A percentile compares a stretch with the other conserved stretches of the same genome.
phyloP scores from a whole-genome alignment of 35 echinoderm and acorn worm species.

The Ptychodera flava region DNA sequence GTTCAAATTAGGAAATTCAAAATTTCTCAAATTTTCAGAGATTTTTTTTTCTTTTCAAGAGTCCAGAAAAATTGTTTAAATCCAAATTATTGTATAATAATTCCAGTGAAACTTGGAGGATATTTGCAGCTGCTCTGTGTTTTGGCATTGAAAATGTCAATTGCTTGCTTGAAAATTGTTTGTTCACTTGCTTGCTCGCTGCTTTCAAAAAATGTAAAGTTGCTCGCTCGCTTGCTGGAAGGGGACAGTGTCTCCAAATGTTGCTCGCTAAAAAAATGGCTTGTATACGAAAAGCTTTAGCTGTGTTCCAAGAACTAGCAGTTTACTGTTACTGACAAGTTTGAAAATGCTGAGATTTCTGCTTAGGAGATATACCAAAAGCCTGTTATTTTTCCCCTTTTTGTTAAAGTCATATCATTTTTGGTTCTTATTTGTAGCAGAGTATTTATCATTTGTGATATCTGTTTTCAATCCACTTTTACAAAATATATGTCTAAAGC shows the following conservation, averaged over 20 bases:
- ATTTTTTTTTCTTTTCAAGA: slow-evolving; percentile 2
- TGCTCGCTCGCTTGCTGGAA: background rate
- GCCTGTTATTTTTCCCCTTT: too few species aligned
- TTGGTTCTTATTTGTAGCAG: background rate
- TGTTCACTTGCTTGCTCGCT: background rate
- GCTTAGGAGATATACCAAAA: background rate
- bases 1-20: background rate
- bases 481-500: too few species aligned
- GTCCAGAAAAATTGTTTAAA: background rate
- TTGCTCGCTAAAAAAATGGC: background rate
- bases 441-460: background rate
- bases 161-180: background rate
- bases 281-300: background rate
- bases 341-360: too few species aligned
- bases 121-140: background rate
- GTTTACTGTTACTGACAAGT: background rate
- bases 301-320: background rate
- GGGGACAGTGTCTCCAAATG: background rate
- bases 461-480: too few species aligned
- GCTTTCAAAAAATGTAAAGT: background rate
- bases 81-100: slow-evolving; percentile 2
- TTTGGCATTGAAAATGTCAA: slow-evolving; percentile 1
- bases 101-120: background rate
- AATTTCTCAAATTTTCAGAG: background rate
- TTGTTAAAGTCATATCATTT: background rate